phyloP scores from a whole-genome alignment of 2,888 invertebrate species.

The Gastracanthus pulcherrimus region DNA sequence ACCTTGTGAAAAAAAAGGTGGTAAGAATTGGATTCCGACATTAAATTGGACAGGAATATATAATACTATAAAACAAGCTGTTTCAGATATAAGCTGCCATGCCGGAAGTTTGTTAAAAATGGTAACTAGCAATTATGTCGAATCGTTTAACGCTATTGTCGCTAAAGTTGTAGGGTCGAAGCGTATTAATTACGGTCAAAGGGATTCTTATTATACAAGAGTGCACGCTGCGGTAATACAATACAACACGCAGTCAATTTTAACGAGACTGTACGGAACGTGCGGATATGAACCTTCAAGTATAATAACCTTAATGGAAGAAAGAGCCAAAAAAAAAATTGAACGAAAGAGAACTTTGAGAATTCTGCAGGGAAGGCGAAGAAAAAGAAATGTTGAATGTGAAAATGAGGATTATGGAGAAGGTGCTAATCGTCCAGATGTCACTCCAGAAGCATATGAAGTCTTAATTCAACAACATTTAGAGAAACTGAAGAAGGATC shows the following conservation, averaged over 20 bases:
- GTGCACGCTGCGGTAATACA: slow-evolving; percentile 45
- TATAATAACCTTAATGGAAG: slow-evolving; percentile 40
- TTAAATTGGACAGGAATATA: slow-evolving; percentile 47
- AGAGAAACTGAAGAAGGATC: slow-evolving; percentile 10
- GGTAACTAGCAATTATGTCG: slow-evolving; percentile 55
- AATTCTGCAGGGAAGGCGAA: not conserved
- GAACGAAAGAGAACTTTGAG: slow-evolving; percentile 20
- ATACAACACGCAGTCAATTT: slow-evolving; percentile 45
- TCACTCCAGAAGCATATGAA: slow-evolving; percentile 41
- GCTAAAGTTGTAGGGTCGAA: slow-evolving; percentile 5
- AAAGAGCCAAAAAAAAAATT: not conserved
- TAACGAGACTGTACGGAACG: slow-evolving; percentile 26
- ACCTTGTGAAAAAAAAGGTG: slow-evolving; percentile 25
- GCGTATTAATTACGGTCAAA: slow-evolving; percentile 8
- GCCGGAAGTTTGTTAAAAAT: slow-evolving; percentile 56
- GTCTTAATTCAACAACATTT: slow-evolving; percentile 17
- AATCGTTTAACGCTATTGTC: slow-evolving; percentile 39
- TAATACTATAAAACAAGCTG: slow-evolving; percentile 6
- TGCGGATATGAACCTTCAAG: slow-evolving; percentile 7
- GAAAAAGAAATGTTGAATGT: not conserved
- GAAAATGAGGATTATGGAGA: slow-evolving; percentile 57
- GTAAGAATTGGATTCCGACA: slow-evolving; percentile 41
- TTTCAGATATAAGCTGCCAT: slow-evolving; percentile 44
- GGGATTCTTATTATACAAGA: slow-evolving; percentile 21
- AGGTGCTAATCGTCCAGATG: slow-evolving; percentile 55